Percentiles rank a stretch among this genome's conserved stretches.
Evolutionary conservation across 2,797 vertebrate genomes (phyloP).

Genomic region (Acanthurus tractus): DNA sequence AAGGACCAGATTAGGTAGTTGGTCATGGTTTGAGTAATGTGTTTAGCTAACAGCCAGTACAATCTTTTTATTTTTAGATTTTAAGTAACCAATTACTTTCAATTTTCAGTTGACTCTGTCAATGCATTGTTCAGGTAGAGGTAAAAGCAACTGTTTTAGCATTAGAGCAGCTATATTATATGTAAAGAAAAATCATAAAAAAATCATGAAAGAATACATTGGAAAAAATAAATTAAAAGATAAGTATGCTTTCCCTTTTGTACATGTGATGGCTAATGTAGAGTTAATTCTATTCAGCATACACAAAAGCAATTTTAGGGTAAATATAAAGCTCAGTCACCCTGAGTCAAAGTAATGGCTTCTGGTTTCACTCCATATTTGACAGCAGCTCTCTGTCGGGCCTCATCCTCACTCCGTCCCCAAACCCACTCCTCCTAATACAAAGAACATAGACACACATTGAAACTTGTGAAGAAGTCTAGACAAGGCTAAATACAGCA

Average conservation of each 20-base stretch:
- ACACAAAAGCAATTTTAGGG: neutral
- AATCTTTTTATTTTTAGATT: too few species aligned
- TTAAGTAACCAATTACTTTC: too few species aligned
- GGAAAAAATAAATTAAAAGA: neutral
- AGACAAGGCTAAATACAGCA: neutral
- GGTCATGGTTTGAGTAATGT: too few species aligned
- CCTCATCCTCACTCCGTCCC: conserved; percentile 86
- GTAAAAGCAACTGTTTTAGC: too few species aligned
- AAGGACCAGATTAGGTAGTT: too few species aligned
- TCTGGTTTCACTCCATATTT: conserved; percentile 78
- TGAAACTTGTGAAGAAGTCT: neutral
- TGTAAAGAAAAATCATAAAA: too few species aligned
- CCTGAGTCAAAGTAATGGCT: conserved; percentile 83
- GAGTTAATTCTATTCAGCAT: neutral
- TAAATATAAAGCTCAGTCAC: conserved; percentile 68
- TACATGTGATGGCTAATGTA: neutral
- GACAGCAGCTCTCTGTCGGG: conserved; percentile 83
- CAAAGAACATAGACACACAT: neutral
- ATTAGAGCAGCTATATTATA: too few species aligned
- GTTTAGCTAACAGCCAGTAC: too few species aligned
- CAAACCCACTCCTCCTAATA: conserved; percentile 87
- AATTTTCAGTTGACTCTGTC: too few species aligned
- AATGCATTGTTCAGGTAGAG: too few species aligned
- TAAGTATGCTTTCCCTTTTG: neutral
- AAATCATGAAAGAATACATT: too few species aligned